phyloP scores from a whole-genome alignment of 2,888 invertebrate genomes.

The Sycophila texana region DNA sequence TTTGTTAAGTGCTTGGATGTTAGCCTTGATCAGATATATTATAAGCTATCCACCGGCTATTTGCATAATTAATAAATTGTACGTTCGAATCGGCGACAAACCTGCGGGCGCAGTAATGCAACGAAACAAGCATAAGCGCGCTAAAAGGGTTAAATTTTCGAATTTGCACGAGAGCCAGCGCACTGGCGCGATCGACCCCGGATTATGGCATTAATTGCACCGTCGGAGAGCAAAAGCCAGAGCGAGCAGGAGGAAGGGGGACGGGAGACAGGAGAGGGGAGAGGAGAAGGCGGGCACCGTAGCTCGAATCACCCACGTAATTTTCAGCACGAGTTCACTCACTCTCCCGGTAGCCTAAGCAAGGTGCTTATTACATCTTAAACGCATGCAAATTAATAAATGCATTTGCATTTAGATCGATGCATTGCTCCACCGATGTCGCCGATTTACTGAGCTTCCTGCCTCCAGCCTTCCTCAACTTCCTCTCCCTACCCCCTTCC shows the following conservation, averaged over 20 bases:
- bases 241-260: not conserved
- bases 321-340: constrained; percentile 12
- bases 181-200: not conserved
- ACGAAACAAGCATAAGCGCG: not conserved
- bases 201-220: constrained; percentile 7
- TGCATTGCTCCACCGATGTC: constrained; percentile 53
- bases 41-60: not conserved
- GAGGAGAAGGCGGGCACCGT: not conserved
- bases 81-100: not conserved
- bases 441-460: constrained; percentile 40
- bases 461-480: not conserved
- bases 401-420: constrained; percentile 64
- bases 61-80: constrained; percentile 25
- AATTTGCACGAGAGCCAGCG: not conserved
- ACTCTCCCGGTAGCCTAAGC: constrained; percentile 36
- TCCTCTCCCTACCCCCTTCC: not conserved
- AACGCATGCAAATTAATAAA: constrained; percentile 64
- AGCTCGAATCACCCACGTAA: constrained; percentile 14
- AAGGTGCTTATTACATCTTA: constrained; percentile 58
- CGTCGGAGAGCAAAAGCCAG: not conserved
- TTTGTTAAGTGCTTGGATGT: not conserved
- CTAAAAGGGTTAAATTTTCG: constrained; percentile 25
- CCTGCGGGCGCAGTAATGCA: not conserved
- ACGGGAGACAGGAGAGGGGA: not conserved
- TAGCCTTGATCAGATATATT: too few relatives aligned